Evolutionary conservation across 2,113 vertebrate genomes (phyloP).

Genomic region (Leptosomus discolor): DNA sequence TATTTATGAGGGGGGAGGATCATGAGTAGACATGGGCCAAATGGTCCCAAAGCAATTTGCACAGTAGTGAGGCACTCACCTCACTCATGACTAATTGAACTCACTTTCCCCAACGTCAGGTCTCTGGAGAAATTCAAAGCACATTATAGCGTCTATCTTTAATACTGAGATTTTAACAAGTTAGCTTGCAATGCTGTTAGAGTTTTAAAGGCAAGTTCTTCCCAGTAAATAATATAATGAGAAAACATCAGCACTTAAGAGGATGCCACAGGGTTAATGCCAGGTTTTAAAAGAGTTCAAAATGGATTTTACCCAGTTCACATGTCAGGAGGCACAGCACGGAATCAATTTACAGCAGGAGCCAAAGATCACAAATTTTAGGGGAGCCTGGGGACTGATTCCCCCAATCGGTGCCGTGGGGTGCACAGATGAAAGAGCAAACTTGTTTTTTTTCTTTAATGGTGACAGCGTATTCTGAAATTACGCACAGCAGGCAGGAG

Average conservation of each 20-base stretch:
- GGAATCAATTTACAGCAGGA: constrained; percentile 76
- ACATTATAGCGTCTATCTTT: not conserved
- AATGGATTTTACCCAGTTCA: constrained; percentile 57
- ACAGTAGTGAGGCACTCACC: constrained; percentile 56
- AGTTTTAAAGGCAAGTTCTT: constrained; percentile 45
- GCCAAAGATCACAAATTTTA: constrained; percentile 82
- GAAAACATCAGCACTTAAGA: constrained; percentile 45
- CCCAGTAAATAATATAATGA: constrained; percentile 43
- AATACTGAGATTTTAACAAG: constrained; percentile 42
- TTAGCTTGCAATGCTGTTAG: not conserved
- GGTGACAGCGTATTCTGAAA: constrained; percentile 69
- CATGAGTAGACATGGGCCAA: constrained; percentile 34
- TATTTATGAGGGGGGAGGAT: constrained; percentile 11
- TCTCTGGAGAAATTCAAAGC: constrained; percentile 44
- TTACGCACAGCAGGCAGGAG: constrained; percentile 76
- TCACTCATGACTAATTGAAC: constrained; percentile 55
- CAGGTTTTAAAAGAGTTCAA: constrained; percentile 64
- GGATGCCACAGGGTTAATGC: constrained; percentile 66
- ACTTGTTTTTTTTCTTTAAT: constrained; percentile 70
- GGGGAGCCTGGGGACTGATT: constrained; percentile 73
- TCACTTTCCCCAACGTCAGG: constrained; percentile 28
- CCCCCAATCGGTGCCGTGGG: constrained; percentile 61
- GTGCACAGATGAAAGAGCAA: constrained; percentile 69
- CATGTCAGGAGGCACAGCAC: constrained; percentile 68
- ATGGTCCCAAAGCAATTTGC: constrained; percentile 53